A percentile compares a stretch with the other conserved stretches of the same genome.
Evolutionary conservation across 2,797 vertebrate genomes (phyloP).

Genomic region (Synanceia verrucosa): DNA sequence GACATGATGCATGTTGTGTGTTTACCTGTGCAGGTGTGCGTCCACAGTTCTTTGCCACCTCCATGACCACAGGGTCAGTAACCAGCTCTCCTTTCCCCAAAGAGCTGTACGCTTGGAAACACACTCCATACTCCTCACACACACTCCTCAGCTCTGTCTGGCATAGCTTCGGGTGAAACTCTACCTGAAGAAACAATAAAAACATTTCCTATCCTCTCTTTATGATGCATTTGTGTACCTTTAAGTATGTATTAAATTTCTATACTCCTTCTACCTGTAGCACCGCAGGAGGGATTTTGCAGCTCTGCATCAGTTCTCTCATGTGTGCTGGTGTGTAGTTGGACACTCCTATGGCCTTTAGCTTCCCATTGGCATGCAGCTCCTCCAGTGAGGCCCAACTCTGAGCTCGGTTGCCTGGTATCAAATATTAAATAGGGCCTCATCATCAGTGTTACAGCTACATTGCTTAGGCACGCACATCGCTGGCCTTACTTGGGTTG

Average conservation of each 20-base stretch:
- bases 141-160: conserved; percentile 79
- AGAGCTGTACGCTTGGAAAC: conserved; percentile 87
- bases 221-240: not conserved
- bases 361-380: conserved; percentile 76
- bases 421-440: conserved; percentile 24
- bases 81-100: conserved; percentile 81
- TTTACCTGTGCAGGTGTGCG: conserved; percentile 82
- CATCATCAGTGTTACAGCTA: not conserved
- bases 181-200: conserved; percentile 72
- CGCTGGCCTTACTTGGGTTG: conserved; percentile 65
- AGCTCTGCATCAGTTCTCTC: conserved; percentile 75
- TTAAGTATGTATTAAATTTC: no score
- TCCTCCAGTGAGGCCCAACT: conserved; percentile 84
- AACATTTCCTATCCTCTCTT: not conserved
- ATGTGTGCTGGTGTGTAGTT: conserved; percentile 86
- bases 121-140: conserved; percentile 79
- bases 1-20: not conserved
- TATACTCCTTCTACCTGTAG: conserved; percentile 79
- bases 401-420: conserved; percentile 70
- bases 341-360: conserved; percentile 86
- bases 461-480: not conserved
- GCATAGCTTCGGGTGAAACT: conserved; percentile 83
- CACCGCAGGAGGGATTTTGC: conserved; percentile 81
- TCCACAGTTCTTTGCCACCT: conserved; percentile 69
- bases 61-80: conserved; percentile 69